Evolutionary conservation across 2,888 invertebrate genomes (phyloP), one percentile per base, ranked within the genome.

Genomic region (Synanthedon formicaeformis): DNA sequence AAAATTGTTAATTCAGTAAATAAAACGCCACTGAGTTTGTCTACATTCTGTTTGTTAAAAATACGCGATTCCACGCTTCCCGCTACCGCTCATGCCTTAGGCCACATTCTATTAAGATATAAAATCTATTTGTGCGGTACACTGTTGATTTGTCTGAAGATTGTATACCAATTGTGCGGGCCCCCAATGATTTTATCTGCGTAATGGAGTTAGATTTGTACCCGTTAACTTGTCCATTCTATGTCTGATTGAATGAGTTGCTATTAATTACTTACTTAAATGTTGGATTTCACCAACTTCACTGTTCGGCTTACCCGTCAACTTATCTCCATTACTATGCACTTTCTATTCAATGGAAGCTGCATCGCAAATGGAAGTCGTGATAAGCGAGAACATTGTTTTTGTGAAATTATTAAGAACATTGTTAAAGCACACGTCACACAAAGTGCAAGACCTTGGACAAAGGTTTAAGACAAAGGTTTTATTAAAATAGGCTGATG

Each of bases 81-180:
- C 45, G 45, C 45, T 12, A 45, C 14, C n/a, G 14, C 45, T 45
- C 14, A 2, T 45, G 14, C n/a, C 45, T 45, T 45, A 14, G 13
- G 45, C 45, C 45, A 45, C n/a, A n/a, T 14, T 45, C 13, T 14
- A 45, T 45, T 45, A 45, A 45, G 73, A 74, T 74, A 76, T 73
- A 75, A 75, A 78, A 79, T 78, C 78, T 79, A 79, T 79, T 79
- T 76, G 71, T 66, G 71, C 68, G 67, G 67, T 68, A 71, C 71
- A 68, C 18, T 73, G 78, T 78, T 73, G 76, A 78, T 78, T 71
- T 69, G 73, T 71, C 70, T 63, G 59, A 60, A 73, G 72, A 75
- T 73, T 71, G 73, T 65, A 60, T 64, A 65, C 71, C 69, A 73
- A 75, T 75, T 71, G 71, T 67, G 57, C 61, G 60, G 60, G 58